Evolutionary conservation across 35 echinoderm and acorn worm species (phyloP), one percentile per base, ranked within the genome.

Genomic region (Chiridota heheva): DNA sequence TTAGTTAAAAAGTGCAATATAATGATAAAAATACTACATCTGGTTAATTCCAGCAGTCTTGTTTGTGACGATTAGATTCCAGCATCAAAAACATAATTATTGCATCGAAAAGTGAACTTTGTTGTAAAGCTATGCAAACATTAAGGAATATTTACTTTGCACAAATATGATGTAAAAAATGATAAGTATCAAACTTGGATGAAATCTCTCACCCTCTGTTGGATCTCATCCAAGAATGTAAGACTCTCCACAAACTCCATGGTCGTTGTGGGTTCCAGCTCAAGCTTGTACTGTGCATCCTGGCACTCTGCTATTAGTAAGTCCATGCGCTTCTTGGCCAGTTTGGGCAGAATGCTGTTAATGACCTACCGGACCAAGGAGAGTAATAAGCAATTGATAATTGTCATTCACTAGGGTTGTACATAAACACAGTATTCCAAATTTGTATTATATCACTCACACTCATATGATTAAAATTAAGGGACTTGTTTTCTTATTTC

Each of bases 251-350:
- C 93, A 88, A 91, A 97, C 58, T 97, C 93, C 15, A 81, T 56
- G 32, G 93, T 97, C 0, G 83, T 78, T 28, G 77, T 91, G 4
- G 93, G 93, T 20, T 84, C 34, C 1, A 97, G 42, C 48, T 97
- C 93, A 27, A 91, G 79, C 65, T 97, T 96, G 65, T 97, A 97
- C 84, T 97, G 93, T 6, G 93, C 93, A 85, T 97, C 93, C 53
- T 97, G 93, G 46, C 76, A 71, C 58, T 97, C 93, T 16, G 93
- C 93, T 7, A 97, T 97, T 63, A 91, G 53, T 37, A 51, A 29
- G 70, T 97, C 93, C 60, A 86, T 87, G 42, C 20, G 47, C 49
- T 87, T 87, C 93, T 97, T 91, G 73, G 88, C 66, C 28, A 91
- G 79, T 58, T 87, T 83, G 4, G 93, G 93, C 2, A 97, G 73